Percentiles rank a stretch among this genome's conserved stretches.
Conservation (phyloP, 2,113 vertebrate genomes). For the Tychaedon coryphoeus region DNA sequence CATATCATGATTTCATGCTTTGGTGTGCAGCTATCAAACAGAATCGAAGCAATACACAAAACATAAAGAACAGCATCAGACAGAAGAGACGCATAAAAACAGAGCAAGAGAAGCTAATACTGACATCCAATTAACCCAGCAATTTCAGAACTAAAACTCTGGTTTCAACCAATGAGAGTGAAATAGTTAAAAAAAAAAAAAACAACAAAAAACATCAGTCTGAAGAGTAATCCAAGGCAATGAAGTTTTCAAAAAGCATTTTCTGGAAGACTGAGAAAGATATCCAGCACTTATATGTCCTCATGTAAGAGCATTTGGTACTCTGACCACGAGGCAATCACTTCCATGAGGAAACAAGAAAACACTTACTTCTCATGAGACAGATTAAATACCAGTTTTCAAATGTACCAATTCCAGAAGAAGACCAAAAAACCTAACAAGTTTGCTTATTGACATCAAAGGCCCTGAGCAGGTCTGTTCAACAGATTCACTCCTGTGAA, state of each 20-base stretch:
- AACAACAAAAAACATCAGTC: too few species aligned
- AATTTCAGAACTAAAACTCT: background rate
- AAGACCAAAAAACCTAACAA: background rate
- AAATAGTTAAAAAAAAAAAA: background rate
- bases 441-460: background rate
- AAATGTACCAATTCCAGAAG: background rate
- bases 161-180: background rate
- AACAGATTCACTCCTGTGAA: background rate
- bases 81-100: background rate
- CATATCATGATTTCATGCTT: background rate
- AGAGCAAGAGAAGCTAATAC: background rate
- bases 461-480: background rate
- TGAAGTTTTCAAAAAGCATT: background rate
- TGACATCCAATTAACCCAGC: background rate
- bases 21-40: background rate
- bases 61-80: background rate
- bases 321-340: background rate
- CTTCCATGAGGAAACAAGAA: background rate
- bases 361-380: background rate
- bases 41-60: background rate
- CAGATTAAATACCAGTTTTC: background rate
- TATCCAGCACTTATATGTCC: background rate
- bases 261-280: background rate
- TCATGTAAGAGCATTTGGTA: background rate
- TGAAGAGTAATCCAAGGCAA: background rate